Percentiles rank a stretch among this genome's conserved stretches.
These are phyloP conservation scores for Hypomecis atomaria DNA, from an alignment of 2,888 invertebrate genomes.

Conservation along the genomic window DNA sequence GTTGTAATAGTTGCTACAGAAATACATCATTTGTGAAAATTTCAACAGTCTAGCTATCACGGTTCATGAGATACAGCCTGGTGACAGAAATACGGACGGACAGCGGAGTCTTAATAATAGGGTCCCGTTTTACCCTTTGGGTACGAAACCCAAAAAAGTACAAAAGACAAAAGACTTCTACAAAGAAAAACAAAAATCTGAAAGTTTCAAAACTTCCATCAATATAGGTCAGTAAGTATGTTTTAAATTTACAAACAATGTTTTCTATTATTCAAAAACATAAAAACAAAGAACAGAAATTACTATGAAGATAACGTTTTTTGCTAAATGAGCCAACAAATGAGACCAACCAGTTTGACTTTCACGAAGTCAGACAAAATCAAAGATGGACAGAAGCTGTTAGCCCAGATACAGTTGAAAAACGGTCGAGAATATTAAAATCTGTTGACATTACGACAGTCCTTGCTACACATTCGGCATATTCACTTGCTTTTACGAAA, in stretches of 20 bases:
- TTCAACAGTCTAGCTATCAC: too few relatives aligned
- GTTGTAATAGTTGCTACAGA: too few relatives aligned
- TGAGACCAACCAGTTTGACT: slow-evolving; percentile 29
- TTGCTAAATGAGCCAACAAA: slow-evolving; percentile 26
- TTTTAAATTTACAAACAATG: not conserved
- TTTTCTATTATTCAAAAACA: not conserved
- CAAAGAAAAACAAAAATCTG: too few relatives aligned
- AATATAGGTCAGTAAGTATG: not conserved
- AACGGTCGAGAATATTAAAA: slow-evolving; percentile 25
- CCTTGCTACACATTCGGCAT: slow-evolving; percentile 56
- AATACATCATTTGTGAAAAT: too few relatives aligned
- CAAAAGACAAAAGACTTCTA: too few relatives aligned
- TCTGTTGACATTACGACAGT: slow-evolving; percentile 47
- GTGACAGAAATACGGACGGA: too few relatives aligned
- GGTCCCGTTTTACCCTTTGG: too few relatives aligned
- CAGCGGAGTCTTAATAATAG: too few relatives aligned
- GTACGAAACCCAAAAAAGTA: too few relatives aligned
- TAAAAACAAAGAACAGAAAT: slow-evolving; percentile 25
- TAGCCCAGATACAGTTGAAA: slow-evolving; percentile 27
- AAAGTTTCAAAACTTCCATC: too few relatives aligned
- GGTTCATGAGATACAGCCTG: too few relatives aligned
- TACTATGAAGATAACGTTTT: slow-evolving; percentile 24
- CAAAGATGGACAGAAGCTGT: slow-evolving; percentile 34
- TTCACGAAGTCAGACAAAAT: slow-evolving; percentile 32
- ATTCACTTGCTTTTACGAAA: slow-evolving; percentile 50